Conservation (phyloP, 2,888 invertebrate species). For the Ornithoptera priamus region DNA sequence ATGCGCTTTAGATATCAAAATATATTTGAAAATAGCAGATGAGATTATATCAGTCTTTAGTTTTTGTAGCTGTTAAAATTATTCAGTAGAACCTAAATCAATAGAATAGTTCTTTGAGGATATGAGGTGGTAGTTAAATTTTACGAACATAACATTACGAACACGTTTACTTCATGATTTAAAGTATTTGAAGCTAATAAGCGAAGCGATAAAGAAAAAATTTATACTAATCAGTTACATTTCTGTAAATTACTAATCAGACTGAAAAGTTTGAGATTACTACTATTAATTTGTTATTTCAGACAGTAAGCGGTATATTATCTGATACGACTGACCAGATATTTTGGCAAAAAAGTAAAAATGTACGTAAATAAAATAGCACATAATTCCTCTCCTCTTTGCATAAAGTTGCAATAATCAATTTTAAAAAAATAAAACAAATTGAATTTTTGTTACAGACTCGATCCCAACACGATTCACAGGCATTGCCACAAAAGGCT, state of each 20-base stretch:
- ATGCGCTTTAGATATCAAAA: too few relatives aligned
- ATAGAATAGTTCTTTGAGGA: too few relatives aligned
- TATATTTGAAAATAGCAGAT: too few relatives aligned
- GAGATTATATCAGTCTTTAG: too few relatives aligned
- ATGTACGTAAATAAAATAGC: slow-evolving; percentile 7
- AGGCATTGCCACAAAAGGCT: background rate
- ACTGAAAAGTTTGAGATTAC: background rate
- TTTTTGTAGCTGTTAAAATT: too few relatives aligned
- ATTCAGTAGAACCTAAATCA: too few relatives aligned
- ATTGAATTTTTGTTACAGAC: slow-evolving; percentile 9
- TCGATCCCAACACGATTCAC: background rate
- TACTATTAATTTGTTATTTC: slow-evolving; percentile 35
- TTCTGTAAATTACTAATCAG: background rate
- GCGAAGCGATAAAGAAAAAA: background rate
- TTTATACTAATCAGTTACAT: background rate
- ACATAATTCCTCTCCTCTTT: background rate
- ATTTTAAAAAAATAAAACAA: background rate
- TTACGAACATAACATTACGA: too few relatives aligned
- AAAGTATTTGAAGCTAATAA: too few relatives aligned
- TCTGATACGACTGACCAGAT: slow-evolving; percentile 1
- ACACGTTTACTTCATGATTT: too few relatives aligned
- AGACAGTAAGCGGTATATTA: slow-evolving; percentile 44
- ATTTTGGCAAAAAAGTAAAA: slow-evolving; percentile 11
- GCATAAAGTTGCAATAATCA: background rate
- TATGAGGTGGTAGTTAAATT: too few relatives aligned